Evolutionary conservation across 2,797 vertebrate genomes (phyloP).

Genomic region (Acrossocheilus fasciatus): DNA sequence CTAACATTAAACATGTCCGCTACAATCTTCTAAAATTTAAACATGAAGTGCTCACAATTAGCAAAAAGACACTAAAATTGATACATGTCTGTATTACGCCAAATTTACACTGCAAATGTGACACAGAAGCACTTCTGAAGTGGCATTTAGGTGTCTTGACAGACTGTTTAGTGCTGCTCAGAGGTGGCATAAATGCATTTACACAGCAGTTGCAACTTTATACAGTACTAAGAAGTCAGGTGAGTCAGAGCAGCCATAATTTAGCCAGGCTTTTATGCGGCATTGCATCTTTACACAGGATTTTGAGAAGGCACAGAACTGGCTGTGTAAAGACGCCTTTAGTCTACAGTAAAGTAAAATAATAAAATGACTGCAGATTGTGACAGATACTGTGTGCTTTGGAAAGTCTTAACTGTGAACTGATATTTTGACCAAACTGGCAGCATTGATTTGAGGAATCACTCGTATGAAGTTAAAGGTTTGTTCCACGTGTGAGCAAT

Average conservation of each 20-base stretch:
- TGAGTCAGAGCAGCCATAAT: neutral
- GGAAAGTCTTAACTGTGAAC: neutral
- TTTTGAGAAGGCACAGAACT: neutral
- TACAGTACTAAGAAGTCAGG: neutral
- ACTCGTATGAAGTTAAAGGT: neutral
- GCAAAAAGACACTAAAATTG: neutral
- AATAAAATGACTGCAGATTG: neutral
- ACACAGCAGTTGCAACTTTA: neutral
- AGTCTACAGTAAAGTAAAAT: neutral
- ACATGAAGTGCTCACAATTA: neutral
- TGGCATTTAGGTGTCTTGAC: neutral
- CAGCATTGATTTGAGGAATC: neutral
- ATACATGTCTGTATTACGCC: neutral
- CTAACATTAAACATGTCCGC: neutral
- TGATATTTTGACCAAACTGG: neutral
- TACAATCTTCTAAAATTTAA: neutral
- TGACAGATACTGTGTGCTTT: neutral
- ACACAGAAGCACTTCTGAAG: neutral
- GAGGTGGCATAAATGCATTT: neutral
- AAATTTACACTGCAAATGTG: neutral
- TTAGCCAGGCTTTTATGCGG: neutral
- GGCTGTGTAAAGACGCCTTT: neutral
- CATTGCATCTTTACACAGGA: neutral
- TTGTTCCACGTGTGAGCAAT: neutral
- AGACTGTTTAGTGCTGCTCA: neutral